Percentiles rank a stretch among this genome's conserved stretches.
These are phyloP conservation scores for Halichoerus grypus DNA, from an alignment of 2,113 vertebrate species.

Conservation along the genomic window DNA sequence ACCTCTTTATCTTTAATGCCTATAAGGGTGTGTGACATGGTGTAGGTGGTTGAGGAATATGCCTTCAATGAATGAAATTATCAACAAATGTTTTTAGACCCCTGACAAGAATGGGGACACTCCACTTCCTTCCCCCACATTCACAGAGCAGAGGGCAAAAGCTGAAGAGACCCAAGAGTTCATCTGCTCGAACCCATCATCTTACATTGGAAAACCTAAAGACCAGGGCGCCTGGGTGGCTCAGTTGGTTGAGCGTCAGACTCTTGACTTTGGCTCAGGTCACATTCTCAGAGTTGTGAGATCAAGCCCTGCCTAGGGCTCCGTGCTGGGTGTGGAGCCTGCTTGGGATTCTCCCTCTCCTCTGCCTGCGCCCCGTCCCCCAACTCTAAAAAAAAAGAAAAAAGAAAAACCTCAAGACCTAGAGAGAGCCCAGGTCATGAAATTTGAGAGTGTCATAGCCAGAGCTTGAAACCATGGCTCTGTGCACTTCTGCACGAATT, in stretches of 20 bases:
- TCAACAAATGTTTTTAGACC: background rate
- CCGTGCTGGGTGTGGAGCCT: background rate
- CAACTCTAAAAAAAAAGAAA: background rate
- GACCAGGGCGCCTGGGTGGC: background rate
- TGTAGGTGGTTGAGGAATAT: background rate
- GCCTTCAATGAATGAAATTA: background rate
- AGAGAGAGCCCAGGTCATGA: background rate
- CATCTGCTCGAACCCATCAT: background rate
- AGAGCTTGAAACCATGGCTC: background rate
- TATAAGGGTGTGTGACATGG: background rate
- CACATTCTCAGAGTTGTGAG: background rate
- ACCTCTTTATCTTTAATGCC: background rate
- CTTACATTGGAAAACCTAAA: background rate
- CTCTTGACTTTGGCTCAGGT: background rate
- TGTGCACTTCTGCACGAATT: background rate
- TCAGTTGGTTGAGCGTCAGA: background rate
- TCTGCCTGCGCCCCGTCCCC: accelerated
- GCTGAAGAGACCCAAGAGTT: background rate
- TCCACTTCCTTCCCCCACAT: background rate
- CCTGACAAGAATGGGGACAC: background rate
- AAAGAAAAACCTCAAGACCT: background rate
- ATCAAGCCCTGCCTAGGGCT: background rate
- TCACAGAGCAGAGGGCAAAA: background rate
- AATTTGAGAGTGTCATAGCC: background rate
- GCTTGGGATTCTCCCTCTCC: background rate